Percentiles rank a stretch among this genome's conserved stretches.
Conservation (phyloP, 2,113 vertebrate species). For the Colistium nudipinnis region DNA sequence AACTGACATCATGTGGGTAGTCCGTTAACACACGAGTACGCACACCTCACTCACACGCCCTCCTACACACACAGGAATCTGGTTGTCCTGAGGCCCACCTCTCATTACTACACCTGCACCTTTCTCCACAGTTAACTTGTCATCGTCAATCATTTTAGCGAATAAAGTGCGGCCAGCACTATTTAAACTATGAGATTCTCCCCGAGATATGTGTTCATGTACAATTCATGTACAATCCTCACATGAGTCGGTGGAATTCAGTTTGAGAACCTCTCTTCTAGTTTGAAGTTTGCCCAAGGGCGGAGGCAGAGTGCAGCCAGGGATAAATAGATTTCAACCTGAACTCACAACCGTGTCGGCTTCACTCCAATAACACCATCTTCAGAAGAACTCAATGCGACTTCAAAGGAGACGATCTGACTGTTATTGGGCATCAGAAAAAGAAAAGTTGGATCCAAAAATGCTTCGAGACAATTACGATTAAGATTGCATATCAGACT, state of each 20-base stretch:
- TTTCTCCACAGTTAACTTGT: conserved; percentile 27
- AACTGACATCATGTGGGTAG: conserved; percentile 37
- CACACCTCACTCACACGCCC: too few relatives aligned
- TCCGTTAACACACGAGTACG: conserved; percentile 39
- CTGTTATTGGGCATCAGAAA: too few relatives aligned
- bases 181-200: conserved; percentile 29
- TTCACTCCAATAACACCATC: conserved; percentile 17
- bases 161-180: conserved; percentile 36
- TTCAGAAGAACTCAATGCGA: conserved; percentile 12
- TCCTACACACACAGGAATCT: conserved; percentile 7
- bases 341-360: conserved; percentile 26
- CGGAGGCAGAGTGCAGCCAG: conserved; percentile 20
- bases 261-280: too few relatives aligned
- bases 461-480: not conserved
- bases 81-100: conserved; percentile 13
- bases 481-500: conserved; percentile 6
- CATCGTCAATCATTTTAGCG: conserved; percentile 27
- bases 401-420: conserved; percentile 28
- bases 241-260: too few relatives aligned
- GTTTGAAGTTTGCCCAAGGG: conserved; percentile 38
- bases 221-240: too few relatives aligned
- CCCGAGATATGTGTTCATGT: conserved; percentile 12
- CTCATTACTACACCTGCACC: conserved; percentile 36
- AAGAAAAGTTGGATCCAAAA: too few relatives aligned
- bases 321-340: conserved; percentile 22